Evolutionary conservation across 2,113 vertebrate species (phyloP).

Genomic region (Alethe castanea): DNA sequence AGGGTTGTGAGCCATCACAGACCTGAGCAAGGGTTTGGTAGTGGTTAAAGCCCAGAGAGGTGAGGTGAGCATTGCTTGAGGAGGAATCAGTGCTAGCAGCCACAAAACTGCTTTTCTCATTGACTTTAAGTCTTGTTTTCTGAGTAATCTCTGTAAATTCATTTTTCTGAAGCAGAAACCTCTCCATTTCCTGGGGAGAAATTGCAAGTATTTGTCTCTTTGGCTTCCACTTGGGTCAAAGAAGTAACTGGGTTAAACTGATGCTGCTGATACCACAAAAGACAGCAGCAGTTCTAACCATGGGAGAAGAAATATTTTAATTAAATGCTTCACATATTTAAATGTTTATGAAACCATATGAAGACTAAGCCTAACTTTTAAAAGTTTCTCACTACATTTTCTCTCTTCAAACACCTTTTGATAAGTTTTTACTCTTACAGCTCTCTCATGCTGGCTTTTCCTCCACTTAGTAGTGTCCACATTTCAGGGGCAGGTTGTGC

Average conservation of each 20-base stretch:
- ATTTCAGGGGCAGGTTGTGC: neutral
- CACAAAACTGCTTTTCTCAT: neutral
- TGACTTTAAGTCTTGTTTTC: neutral
- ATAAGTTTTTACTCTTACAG: neutral
- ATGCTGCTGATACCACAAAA: too few relatives aligned
- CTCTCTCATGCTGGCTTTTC: neutral
- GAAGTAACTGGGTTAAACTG: neutral
- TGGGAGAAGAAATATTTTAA: neutral
- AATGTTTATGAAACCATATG: neutral
- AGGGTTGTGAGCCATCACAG: neutral
- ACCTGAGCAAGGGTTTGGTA: neutral
- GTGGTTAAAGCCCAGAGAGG: neutral
- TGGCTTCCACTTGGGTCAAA: neutral
- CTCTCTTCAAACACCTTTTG: neutral
- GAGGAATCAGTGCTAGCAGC: neutral
- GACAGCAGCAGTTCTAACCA: neutral
- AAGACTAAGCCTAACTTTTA: neutral
- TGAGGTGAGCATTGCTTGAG: neutral
- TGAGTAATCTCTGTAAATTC: neutral
- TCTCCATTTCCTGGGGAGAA: neutral
- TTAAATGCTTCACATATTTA: neutral
- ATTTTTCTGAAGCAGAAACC: neutral
- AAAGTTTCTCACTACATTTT: neutral
- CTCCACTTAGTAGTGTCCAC: neutral
- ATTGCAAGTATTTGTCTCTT: neutral